These are phyloP conservation scores for Eutolmus rufibarbis DNA, from an alignment of 2,888 invertebrate genomes.

Conservation along the genomic window DNA sequence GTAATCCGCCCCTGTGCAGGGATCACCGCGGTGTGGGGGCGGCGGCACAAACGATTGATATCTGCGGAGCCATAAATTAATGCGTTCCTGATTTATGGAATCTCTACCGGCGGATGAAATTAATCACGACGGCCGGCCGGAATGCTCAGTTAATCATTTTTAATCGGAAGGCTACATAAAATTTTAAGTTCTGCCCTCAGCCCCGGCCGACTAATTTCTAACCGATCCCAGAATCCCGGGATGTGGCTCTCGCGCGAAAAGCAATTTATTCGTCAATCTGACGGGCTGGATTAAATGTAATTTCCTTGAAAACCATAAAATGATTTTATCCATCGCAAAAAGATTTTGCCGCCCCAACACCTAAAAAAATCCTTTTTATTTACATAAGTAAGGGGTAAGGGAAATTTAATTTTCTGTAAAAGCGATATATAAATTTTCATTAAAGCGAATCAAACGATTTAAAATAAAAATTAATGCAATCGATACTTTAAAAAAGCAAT, in stretches of 20 bases:
- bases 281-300: background rate
- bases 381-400: background rate
- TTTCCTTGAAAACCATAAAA: background rate
- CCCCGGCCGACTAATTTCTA: background rate
- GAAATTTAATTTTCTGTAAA: background rate
- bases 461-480: no score
- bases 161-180: conserved; percentile 21
- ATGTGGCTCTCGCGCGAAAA: background rate
- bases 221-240: background rate
- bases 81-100: conserved; percentile 23
- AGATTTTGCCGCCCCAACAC: background rate
- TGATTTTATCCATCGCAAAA: background rate
- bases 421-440: background rate
- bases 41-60: background rate
- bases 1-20: background rate
- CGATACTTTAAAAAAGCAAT: no score
- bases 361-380: background rate
- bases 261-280: background rate
- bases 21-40: background rate
- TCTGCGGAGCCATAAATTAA: conserved; percentile 22
- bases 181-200: background rate
- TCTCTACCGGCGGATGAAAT: conserved; percentile 19
- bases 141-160: conserved; percentile 23
- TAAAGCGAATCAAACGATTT: background rate
- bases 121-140: background rate